Conservation (phyloP, 2,888 invertebrate genomes). For the Xylophagus ater region DNA sequence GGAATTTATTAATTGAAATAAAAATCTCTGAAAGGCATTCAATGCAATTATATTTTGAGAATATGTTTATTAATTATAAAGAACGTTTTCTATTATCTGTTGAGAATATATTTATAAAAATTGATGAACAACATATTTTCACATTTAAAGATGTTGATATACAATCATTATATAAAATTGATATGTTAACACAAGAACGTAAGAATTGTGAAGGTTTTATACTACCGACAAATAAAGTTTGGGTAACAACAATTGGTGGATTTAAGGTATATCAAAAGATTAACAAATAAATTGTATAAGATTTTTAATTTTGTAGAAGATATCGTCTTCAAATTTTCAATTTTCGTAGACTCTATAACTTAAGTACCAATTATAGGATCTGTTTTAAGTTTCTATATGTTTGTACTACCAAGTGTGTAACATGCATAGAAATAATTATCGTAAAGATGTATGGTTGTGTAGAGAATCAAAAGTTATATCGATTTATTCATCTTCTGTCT, state of each 20-base stretch:
- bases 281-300: too few species aligned
- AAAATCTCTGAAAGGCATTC: conserved; percentile 57
- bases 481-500: too few species aligned
- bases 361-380: too few species aligned
- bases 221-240: conserved; percentile 58
- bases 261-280: conserved; percentile 25
- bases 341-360: too few species aligned
- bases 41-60: conserved; percentile 54
- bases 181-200: conserved; percentile 57
- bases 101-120: conserved; percentile 38
- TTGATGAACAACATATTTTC: conserved; percentile 64
- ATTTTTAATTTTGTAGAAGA: too few species aligned
- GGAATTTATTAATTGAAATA: conserved; percentile 51
- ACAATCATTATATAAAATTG: conserved; percentile 48
- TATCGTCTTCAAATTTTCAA: too few species aligned
- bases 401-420: too few species aligned
- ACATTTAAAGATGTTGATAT: conserved; percentile 57
- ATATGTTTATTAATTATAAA: conserved; percentile 36
- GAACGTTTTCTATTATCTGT: conserved; percentile 34
- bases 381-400: too few species aligned
- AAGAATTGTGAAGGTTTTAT: conserved; percentile 62
- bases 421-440: too few species aligned
- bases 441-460: too few species aligned
- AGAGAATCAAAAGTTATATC: too few species aligned
- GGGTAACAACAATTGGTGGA: conserved; percentile 35